Base-by-base conservation (phyloP, 37 sponge, comb jelly and placozoan species). In the Aphrocallistes beatrix region DNA sequence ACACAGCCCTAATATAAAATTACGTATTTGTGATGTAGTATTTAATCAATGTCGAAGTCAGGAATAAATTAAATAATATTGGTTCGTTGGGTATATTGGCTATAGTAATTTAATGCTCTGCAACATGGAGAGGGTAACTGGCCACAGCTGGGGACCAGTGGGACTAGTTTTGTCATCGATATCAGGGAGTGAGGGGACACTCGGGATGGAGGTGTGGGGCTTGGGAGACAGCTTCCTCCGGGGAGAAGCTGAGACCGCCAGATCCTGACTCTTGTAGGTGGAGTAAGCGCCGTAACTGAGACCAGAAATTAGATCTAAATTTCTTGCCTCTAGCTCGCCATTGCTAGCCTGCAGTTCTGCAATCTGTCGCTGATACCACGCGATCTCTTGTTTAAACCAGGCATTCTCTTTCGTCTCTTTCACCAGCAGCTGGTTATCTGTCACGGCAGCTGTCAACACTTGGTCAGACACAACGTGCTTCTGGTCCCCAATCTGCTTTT, bases 381-480 rank as follows among this genome's bases (percentile, higher is more conserved):
- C n/a, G 3, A 60, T 60, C n/a, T 60, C 75, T 30, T 30, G 8
- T 60, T 60, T 60, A 13, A 60, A 60, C 75, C 75, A 60, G n/a
- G 75, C 25, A 13, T 60, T 60, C 75, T 60, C 75, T 13, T 60
- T 60, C n/a, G 75, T 60, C n/a, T 60, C 75, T 60, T 13, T 60
- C 75, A 60, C 75, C 10, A 60, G 10, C 34, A 60, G 8, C n/a
- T 60, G 28, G 75, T 60, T 28, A 60, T 19, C 8, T 25, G 28
- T 13, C 10, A 60, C 75, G 10, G 75, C 75, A 30, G 75, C 34
- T 60, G 10, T 13, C 34, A 60, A 60, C 75, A 60, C 75, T 30
- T 60, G 75, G 34, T 60, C 75, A 60, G 75, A 60, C 75, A 60
- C 75, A 1, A 60, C 75, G 34, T 60, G 75, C 21, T 60, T 60